phyloP scores from a whole-genome alignment of 2,888 invertebrate species.

The Phlogophora meticulosa region DNA sequence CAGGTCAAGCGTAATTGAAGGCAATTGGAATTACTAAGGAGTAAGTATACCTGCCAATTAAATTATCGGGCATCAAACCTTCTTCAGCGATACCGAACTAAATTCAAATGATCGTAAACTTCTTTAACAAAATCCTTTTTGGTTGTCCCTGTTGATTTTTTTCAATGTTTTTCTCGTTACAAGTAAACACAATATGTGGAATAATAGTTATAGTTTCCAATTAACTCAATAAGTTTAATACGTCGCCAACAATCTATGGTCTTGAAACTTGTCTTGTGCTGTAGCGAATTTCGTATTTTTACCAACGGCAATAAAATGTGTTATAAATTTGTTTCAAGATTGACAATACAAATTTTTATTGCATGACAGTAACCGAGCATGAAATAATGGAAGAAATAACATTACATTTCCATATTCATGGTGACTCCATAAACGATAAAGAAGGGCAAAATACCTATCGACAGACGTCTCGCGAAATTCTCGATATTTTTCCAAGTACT shows the following conservation, averaged over 20 bases:
- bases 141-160: background rate
- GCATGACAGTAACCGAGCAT: background rate
- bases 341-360: conserved; percentile 7
- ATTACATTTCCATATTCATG: background rate
- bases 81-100: background rate
- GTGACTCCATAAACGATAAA: background rate
- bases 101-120: background rate
- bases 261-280: background rate
- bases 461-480: conserved; percentile 2
- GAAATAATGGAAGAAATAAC: background rate
- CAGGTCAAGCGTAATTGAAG: conserved; percentile 20
- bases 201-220: background rate
- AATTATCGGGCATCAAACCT: background rate
- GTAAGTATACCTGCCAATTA: background rate
- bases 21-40: conserved; percentile 21
- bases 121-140: background rate
- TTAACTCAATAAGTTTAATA: conserved; percentile 2
- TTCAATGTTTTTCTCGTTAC: background rate
- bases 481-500: conserved; percentile 2
- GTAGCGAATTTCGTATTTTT: background rate
- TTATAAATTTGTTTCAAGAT: background rate
- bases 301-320: conserved; percentile 1
- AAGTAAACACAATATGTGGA: background rate
- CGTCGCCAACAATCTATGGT: background rate
- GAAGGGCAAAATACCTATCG: background rate